Base-by-base conservation (phyloP, 2,113 vertebrate species). In the Pterocles gutturalis region DNA sequence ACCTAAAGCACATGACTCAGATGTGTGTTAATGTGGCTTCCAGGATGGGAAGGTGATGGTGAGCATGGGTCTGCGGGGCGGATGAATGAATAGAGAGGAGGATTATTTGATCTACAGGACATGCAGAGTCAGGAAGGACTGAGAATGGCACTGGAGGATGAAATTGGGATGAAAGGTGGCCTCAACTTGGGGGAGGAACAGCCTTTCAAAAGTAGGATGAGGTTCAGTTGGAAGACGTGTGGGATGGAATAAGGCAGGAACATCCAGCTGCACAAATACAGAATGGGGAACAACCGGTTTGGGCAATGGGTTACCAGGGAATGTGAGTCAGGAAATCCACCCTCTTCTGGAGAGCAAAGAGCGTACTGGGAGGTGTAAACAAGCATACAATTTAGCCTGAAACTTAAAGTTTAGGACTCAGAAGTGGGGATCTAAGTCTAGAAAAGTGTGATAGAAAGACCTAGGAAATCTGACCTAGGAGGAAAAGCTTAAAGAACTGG, bases 281-380 rank as follows among this genome's bases (percentile, higher is more conserved):
- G 79, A 85, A 96, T 75, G 92, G 78, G 34, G 90, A 93, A 75
- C 95, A 96, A 93, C 85, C 2, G 21, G 62, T 94, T 95, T 93
- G 92, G 71, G 75, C 79, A 79, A 90, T 69, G 79, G 82, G 58
- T 90, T 94, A 53, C 72, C 48, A 88, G 66, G 25, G 75, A 91
- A 55, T 69, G 80, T 90, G 90, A 93, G 79, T 94, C 90, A 95
- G 90, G 88, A 95, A 93, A 92, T 94, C 88, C 88, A 94, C 62
- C 54, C 79, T 71, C 12, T 71, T 92, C 31, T 93, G 92, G 49
- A 65, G 12, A 94, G 26, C 60, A 31, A 77, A 79, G 53, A 55
- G 20, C 5, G 1, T 33, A 7, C 5, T 55, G 73, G 22, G 51
- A 89, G 24, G 17, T 9, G 19, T 93, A 92, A 95, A 83, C 66